Base-by-base conservation (phyloP, 2,888 invertebrate species). In the Biston betularia region DNA sequence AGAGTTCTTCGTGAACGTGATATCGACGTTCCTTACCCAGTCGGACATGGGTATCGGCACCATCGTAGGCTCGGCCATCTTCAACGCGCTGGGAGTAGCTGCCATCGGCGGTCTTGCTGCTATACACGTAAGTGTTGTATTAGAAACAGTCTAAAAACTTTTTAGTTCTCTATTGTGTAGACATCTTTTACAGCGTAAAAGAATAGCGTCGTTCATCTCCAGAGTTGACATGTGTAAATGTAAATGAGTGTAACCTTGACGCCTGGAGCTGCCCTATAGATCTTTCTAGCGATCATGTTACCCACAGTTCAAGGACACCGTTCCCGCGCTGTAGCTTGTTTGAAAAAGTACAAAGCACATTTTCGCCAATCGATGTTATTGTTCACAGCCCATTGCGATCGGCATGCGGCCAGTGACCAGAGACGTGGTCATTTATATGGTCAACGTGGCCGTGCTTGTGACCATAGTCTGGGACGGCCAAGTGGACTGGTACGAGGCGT, bases 1-100 rank as follows among this genome's bases (percentile, higher is more conserved):
- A 0, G 99, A 99, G 89, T 95, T 98, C 71, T 98, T 98, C 88
- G 98, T 98, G 49, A 98, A 98, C 81, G 94, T 98, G 45, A 97
- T 99, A 55, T 98, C 97, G 5, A 98, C 98, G 0, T 97, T 98
- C 78, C 89, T 98, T 11, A 96, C 97, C 0, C 92, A 96, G 73
- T 97, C 97, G 0, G 97, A 98, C 79, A 96, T 98, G 86, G 98
- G 98, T 0, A 95, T 98, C 53, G 98, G 98, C 0, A 97, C 97
- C 0, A 97, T 98, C 6, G 96, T 98, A 10, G 98, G 98, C 0
- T 97, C 97, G 0, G 96, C 97, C 0, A 96, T 98, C 74, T 98
- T 98, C 87, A 98, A 98, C 79, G 96, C 97, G 0, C 94, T 98
- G 0, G 97, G 97, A 8, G 97, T 98, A 0, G 97, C 97, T 0